These are phyloP conservation scores for Onychomys leucogaster DNA, from an alignment of 2,797 vertebrate species.

Conservation along the genomic window DNA sequence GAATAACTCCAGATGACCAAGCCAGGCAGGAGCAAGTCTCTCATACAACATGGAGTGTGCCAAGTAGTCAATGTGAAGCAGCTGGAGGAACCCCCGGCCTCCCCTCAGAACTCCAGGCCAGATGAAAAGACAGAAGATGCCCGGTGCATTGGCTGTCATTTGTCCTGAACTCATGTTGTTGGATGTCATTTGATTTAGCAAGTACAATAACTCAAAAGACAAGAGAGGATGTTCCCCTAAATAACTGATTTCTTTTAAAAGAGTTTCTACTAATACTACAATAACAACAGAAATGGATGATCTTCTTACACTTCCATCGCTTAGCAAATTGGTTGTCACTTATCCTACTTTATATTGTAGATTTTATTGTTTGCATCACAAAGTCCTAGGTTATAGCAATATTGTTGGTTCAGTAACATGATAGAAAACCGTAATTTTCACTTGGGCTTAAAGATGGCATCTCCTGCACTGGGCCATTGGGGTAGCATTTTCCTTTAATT, in stretches of 20 bases:
- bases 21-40: neutral
- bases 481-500: neutral
- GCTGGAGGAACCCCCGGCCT: neutral
- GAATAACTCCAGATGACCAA: neutral
- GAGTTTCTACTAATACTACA: neutral
- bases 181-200: slow-evolving; percentile 40
- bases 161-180: neutral
- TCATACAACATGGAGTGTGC: neutral
- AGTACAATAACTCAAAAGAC: neutral
- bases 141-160: neutral
- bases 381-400: neutral
- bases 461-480: neutral
- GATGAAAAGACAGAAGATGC: neutral
- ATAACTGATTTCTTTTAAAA: neutral
- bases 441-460: neutral
- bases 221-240: neutral
- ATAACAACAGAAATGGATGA: neutral
- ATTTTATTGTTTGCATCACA: neutral
- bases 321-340: neutral
- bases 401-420: neutral
- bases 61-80: neutral
- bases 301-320: neutral
- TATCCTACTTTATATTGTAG: neutral
- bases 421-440: slow-evolving; percentile 2
- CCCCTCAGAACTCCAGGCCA: neutral